Evolutionary conservation across 2,113 vertebrate species (phyloP), one percentile per base, ranked within the genome.

Genomic region (Prochilodus magdalenae): DNA sequence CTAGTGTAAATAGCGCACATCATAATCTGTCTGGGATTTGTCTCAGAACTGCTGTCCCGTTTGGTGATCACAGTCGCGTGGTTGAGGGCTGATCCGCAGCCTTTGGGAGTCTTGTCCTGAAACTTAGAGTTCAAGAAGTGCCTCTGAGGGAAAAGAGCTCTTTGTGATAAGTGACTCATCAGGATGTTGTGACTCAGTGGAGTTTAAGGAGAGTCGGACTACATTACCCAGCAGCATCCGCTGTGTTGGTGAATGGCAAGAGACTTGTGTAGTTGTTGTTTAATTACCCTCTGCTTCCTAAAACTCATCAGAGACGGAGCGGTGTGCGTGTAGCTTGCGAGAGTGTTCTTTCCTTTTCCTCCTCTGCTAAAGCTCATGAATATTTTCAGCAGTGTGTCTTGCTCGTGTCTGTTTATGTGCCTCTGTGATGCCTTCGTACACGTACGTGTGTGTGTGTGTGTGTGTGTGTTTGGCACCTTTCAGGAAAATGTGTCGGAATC

Each of bases 271-370:
- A 13, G 15, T 60, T 60, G 29, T 44, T 26, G 29, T 60, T 79
- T 71, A 79, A 79, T 70, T 27, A 29, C 44, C 27, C 51, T 27
- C 36, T 66, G 65, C 77, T 79, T n/a, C 66, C 29, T 70, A 44
- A 71, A 44, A n/a, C 69, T 47, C 53, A 59, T 57, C 66, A 49
- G 55, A 16, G 67, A 40, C 8, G 70, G 5, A 24, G 57, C 10
- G 26, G 47, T 36, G 60, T 77, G 44, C 44, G 70, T 72, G 26
- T 53, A 47, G 66, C 30, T 16, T 44, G 40, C 22, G 27, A 67
- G 47, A 3, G 3, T 79, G 49, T 26, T 16, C 26, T 29, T 60
- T 44, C 57, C 30, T 27, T 70, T 69, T 14, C 15, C 6, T 6
- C 57, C 33, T 40, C 27, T 15, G 8, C 33, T 40, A 40, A 14